Conservation (phyloP, 2,797 vertebrate genomes). For the Ispidina lecontei region DNA sequence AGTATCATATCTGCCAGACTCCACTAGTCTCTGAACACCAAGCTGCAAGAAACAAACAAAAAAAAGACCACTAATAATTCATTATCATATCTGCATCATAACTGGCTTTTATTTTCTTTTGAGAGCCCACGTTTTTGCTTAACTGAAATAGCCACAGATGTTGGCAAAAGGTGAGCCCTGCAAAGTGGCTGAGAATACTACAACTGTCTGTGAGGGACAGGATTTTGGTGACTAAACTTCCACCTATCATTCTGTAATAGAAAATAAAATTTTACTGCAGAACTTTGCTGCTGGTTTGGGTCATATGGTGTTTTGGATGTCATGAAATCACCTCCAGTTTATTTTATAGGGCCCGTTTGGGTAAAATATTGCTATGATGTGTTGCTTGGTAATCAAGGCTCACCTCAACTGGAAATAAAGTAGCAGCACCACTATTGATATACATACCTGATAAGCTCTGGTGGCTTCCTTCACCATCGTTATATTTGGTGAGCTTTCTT, state of each 20-base stretch:
- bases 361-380: not conserved
- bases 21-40: constrained; percentile 79
- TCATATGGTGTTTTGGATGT: not conserved
- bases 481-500: constrained; percentile 81
- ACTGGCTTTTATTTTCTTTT: not conserved
- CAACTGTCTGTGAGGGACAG: not conserved
- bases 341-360: not conserved
- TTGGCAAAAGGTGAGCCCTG: not conserved
- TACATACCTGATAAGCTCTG: constrained; percentile 87
- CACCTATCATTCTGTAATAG: not conserved
- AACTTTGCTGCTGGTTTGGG: not conserved
- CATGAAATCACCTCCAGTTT: not conserved
- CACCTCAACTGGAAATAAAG: not conserved
- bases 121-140: not conserved
- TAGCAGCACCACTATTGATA: not conserved
- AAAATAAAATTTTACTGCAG: not conserved
- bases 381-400: not conserved
- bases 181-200: not conserved
- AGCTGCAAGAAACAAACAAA: constrained; percentile 70
- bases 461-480: constrained; percentile 72
- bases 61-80: not conserved
- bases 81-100: not conserved
- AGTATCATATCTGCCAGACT: constrained; percentile 87
- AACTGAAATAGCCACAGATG: not conserved
- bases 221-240: not conserved